These are phyloP conservation scores for Crocallis elinguaria DNA, from an alignment of 2,888 invertebrate species.

Conservation along the genomic window DNA sequence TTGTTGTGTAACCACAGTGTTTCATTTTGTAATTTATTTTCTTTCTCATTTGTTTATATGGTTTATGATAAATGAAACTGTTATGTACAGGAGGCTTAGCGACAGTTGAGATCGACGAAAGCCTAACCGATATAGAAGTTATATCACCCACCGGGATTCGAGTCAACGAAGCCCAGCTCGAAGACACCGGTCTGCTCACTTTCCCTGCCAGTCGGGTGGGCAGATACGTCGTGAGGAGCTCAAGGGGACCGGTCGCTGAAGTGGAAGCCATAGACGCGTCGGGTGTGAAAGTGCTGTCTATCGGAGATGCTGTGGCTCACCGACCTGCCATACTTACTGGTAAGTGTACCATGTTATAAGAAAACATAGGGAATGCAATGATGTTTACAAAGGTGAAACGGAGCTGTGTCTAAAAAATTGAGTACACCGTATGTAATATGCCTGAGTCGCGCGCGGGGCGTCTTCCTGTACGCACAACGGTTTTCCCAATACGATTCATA, in stretches of 20 bases:
- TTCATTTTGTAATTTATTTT: no score
- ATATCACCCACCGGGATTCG: conserved; percentile 86
- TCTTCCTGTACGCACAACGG: no score
- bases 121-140: conserved; percentile 88
- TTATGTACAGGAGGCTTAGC: conserved; percentile 81
- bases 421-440: no score
- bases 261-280: conserved; percentile 93
- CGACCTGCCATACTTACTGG: conserved; percentile 92
- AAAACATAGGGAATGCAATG: no score
- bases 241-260: conserved; percentile 69
- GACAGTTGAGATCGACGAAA: conserved; percentile 86
- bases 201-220: conserved; percentile 92
- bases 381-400: no score
- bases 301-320: conserved; percentile 91
- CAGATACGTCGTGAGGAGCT: conserved; percentile 87
- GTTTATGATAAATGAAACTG: no score
- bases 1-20: no score
- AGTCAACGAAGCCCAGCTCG: conserved; percentile 85
- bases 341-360: conserved; percentile 50
- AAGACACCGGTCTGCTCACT: conserved; percentile 87
- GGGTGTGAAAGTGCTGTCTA: conserved; percentile 88
- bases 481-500: no score
- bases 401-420: no score
- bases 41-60: no score
- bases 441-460: no score